Conservation (phyloP, 1,140 invertebrate genomes). For the Drosophila santomea region DNA sequence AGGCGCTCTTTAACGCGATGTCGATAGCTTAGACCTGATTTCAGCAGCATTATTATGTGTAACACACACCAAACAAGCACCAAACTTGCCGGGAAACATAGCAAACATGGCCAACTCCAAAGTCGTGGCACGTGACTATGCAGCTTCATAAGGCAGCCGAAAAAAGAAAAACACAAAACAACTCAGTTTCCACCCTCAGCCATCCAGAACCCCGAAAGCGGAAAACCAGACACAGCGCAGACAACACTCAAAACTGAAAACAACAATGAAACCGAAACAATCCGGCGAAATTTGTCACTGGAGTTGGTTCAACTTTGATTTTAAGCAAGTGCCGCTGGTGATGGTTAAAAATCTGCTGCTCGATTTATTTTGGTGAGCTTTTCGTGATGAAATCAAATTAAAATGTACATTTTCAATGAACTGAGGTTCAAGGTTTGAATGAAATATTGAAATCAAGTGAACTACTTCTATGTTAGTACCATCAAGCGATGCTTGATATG, state of each 20-base stretch:
- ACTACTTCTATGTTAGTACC: no score
- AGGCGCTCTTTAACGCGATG: conserved; percentile 2
- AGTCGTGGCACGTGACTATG: conserved; percentile 59
- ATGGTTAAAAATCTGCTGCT: no score
- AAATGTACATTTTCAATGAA: no score
- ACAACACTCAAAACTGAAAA: conserved; percentile 49
- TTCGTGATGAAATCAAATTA: no score
- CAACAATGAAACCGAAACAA: conserved; percentile 9
- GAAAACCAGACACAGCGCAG: conserved; percentile 44
- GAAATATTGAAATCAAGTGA: no score
- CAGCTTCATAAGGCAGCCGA: conserved; percentile 40
- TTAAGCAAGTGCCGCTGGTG: background rate
- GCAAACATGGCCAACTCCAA: conserved; percentile 35
- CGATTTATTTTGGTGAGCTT: no score
- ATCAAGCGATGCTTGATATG: no score
- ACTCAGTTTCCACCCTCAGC: background rate
- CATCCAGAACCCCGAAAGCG: background rate
- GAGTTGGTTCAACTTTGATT: conserved; percentile 44
- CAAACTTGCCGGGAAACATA: conserved; percentile 19
- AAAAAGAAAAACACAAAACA: background rate
- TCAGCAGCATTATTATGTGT: conserved; percentile 31
- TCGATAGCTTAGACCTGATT: conserved; percentile 20
- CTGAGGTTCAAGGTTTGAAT: no score
- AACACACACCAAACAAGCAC: conserved; percentile 25
- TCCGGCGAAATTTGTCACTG: conserved; percentile 26